Evolutionary conservation across 1,140 invertebrate genomes (phyloP), one percentile per base, ranked within the genome.

Genomic region (Spodoptera frugiperda): DNA sequence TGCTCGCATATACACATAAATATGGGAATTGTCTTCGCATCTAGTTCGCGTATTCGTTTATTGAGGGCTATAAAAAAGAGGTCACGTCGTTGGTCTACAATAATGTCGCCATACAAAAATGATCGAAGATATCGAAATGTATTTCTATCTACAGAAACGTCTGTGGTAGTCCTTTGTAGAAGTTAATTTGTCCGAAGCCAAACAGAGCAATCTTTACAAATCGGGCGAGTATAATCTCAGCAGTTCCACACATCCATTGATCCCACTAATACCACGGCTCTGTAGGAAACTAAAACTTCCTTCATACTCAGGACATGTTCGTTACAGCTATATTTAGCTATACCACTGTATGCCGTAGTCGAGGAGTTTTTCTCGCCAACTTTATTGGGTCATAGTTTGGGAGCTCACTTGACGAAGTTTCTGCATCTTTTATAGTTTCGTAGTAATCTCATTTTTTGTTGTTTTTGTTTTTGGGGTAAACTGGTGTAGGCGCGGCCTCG

Each of bases 401-500:
- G 39, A 72, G 39, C 51, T 57, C 70, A 68, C 63, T 68, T 51
- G 33, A 67, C 39, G 12, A 72, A 72, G 33, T 72, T 72, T 72
- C 17, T 72, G 68, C 70, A 72, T 57, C 70, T 72, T 59, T 67
- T 67, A 48, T 67, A 67, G 39, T 63, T 67, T 46, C 39, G 53
- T 17, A 72, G 53, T 59, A 72, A 72, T 72, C 70, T 72, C 70
- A 72, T 72, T 72, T 72, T 59, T 72, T 71, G 49, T 72, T 72
- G 70, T 72, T 71, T 71, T 51, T 71, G 30, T 55, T 63, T n/a
- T 67, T 67, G 63, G 63, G 44, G 49, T 49, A 67, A 67, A 49
- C 63, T 48, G 63, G 63, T 19, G 44, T 44, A 12, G 17, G 44
- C 12, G 63, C 17, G 5, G 17, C 33, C 33, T 39, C 33, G 33